Conservation (phyloP, 2,888 invertebrate species). For the Mystacides longicornis region DNA sequence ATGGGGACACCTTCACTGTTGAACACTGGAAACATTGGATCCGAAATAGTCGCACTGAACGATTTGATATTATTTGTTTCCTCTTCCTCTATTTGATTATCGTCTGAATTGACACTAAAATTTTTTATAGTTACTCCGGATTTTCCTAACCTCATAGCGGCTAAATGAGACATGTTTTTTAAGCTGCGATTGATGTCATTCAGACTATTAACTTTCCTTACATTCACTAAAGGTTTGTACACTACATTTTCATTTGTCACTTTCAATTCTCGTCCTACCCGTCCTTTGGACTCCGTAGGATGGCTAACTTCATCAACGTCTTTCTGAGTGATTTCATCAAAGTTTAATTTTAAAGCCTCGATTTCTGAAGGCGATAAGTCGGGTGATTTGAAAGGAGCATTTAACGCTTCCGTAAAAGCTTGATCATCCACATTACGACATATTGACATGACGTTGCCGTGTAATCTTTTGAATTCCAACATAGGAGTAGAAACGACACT, state of each 20-base stretch:
- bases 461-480: slow-evolving; percentile 67
- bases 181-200: slow-evolving; percentile 57
- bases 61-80: slow-evolving; percentile 36
- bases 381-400: slow-evolving; percentile 9
- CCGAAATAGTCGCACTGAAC: slow-evolving; percentile 62
- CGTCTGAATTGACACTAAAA: slow-evolving; percentile 31
- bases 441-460: slow-evolving; percentile 66
- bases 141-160: slow-evolving; percentile 48
- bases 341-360: background rate
- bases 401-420: slow-evolving; percentile 18
- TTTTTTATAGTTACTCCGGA: slow-evolving; percentile 31
- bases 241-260: slow-evolving; percentile 40
- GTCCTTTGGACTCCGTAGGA: slow-evolving; percentile 35
- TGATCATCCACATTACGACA: slow-evolving; percentile 56
- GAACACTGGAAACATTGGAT: slow-evolving; percentile 72
- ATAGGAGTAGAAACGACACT: slow-evolving; percentile 74
- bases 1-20: slow-evolving; percentile 66
- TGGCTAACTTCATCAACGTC: slow-evolving; percentile 25
- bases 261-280: slow-evolving; percentile 18
- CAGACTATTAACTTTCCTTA: slow-evolving; percentile 49
- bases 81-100: slow-evolving; percentile 36
- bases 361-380: background rate
- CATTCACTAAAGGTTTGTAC: slow-evolving; percentile 40
- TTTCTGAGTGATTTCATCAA: background rate
- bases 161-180: slow-evolving; percentile 49